These are phyloP conservation scores for Hippoglossus hippoglossus DNA, from an alignment of 2,797 vertebrate genomes.

Conservation along the genomic window DNA sequence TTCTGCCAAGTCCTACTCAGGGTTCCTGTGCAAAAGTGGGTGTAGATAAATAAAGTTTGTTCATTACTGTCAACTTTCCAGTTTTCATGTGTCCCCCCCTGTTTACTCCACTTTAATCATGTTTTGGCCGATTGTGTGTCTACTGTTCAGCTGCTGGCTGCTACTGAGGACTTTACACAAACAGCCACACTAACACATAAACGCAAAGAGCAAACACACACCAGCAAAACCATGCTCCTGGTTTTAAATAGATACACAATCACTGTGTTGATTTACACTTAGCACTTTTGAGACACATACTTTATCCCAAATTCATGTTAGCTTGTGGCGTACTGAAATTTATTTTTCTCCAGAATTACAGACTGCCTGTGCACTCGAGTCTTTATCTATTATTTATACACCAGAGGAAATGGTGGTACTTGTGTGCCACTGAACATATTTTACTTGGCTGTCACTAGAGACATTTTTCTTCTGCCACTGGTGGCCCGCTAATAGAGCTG, in stretches of 20 bases:
- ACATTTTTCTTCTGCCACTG: not conserved
- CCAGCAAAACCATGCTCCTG: not conserved
- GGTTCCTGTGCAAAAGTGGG: too few species aligned
- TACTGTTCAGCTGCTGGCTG: too few species aligned
- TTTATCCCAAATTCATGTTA: not conserved
- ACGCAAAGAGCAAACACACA: not conserved
- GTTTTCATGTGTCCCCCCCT: too few species aligned
- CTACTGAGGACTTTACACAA: not conserved
- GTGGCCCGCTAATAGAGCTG: not conserved
- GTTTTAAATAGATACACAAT: not conserved
- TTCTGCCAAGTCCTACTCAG: not conserved
- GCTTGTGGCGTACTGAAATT: slow-evolving; percentile 6
- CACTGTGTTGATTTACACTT: slow-evolving; percentile 1
- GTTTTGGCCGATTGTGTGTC: too few species aligned
- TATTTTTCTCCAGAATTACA: slow-evolving; percentile 12
- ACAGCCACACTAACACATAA: slow-evolving; percentile 9
- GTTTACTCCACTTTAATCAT: too few species aligned
- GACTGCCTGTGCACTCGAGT: not conserved
- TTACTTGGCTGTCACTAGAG: not conserved
- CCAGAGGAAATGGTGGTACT: not conserved
- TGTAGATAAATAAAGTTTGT: too few species aligned
- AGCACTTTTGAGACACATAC: not conserved
- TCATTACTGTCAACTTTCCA: too few species aligned
- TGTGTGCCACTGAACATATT: not conserved
- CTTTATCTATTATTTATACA: slow-evolving; percentile 5